Evolutionary conservation across 2,888 invertebrate species (phyloP), one percentile per base, ranked within the genome.

Genomic region (Netelia virgata): DNA sequence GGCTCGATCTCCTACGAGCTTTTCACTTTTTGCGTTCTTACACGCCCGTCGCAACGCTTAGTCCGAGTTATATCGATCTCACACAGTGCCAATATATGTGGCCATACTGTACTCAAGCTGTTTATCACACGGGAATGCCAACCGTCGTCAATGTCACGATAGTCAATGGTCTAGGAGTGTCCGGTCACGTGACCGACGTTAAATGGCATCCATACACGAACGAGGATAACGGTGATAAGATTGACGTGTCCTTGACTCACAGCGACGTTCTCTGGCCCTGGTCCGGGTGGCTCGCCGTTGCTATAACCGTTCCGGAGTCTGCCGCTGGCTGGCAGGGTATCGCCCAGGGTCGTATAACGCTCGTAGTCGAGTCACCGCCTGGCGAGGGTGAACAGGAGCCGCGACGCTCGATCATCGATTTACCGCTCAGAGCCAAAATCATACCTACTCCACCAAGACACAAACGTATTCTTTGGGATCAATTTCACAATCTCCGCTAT

Each of bases 81-180:
- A 98, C 97, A 0, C 98, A 99, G 92, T 98, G 98, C 90, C 98
- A 98, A 88, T 99, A 99, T 94, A 98, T 99, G 98, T 99, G 99
- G 99, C 99, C 99, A 0, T 99, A 99, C 91, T 99, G 98, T 93
- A 98, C 98, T 0, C 99, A 99, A 94, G 98, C 99, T 0, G 94
- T 99, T 61, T 99, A 98, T 94, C 96, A 97, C 93, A 97, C 97
- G 83, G 97, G 96, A 55, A 96, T 97, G 94, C 98, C 98, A 0
- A 96, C 97, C 23, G 97, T 99, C 87, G 96, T 98, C 3, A 99
- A 99, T 94, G 97, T 98, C 0, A 99, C 99, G 0, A 97, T 99
- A 89, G 95, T 98, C 77, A 99, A 99, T 94, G 98, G 98, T 1
- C 96, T 99, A 91, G 97, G 98, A 8, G 98, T 99, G 0, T 96